Evolutionary conservation across 1,140 invertebrate genomes (phyloP), one percentile per base, ranked within the genome.

Genomic region (Drosophila bocqueti): DNA sequence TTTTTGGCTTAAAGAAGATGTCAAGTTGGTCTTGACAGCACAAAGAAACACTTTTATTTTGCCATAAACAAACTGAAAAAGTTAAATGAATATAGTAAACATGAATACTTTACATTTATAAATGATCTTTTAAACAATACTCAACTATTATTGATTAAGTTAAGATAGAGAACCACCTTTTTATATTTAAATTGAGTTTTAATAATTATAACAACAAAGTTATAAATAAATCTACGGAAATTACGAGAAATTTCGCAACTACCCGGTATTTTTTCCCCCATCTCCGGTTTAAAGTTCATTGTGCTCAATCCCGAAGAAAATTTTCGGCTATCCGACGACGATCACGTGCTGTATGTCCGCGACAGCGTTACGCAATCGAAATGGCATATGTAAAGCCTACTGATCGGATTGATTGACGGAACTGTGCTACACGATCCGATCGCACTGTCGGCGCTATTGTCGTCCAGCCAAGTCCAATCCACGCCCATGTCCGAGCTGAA

Each of bases 321-420:
- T 55, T 65, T 69, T 80, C 21, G 69, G 52, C 59, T 52, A 65
- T 74, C 50, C 36, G 8, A 9, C 36, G 10, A 10, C 46, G 9
- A 76, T 76, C 72, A 87, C 76, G 83, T 87, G 83, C 83, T 45
- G n/a, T 26, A 45, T 38, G 69, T 62, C 62, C 60, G 31, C 47
- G 4, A n/a, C 15, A 8, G 6, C 47, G 31, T 87, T 87, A 58
- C 65, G 72, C 72, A 86, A 87, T 69, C 42, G 40, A 69, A 78
- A 58, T 46, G 65, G 72, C 49, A 66, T 60, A 40, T 43, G 42
- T 47, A 15, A 45, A 61, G 40, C 54, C 58, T 54, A 83, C 47
- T 66, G 74, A 73, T 68, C 55, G 40, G 54, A 57, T 69, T 86
- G 79, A 86, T 89, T 87, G 84, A 87, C 84, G 84, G 84, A 87